Base-by-base conservation (phyloP, 2,113 vertebrate species). In the Epinephelus lanceolatus region DNA sequence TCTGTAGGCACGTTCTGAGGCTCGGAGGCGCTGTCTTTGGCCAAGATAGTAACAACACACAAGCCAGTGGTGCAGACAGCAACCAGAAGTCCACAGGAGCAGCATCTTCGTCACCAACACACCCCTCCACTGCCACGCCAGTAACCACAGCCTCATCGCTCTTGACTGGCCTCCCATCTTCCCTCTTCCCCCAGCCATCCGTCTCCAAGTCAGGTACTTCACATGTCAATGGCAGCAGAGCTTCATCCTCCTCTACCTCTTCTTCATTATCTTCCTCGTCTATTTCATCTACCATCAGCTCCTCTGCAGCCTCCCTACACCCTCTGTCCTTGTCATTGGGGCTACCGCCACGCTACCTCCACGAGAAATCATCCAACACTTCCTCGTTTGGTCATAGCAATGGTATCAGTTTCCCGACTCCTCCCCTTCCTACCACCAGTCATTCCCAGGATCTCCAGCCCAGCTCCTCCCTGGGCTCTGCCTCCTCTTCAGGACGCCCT, bases 1-100 rank as follows among this genome's bases (percentile, higher is more conserved):
- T 98, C 75, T 98, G 97, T 78, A 93, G 96, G 52, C 97, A 98
- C 47, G 97, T 98, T 40, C 92, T 98, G 6, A 94, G 96, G 65
- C 94, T 98, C 0, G 97, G 97, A 6, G 95, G 95, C 12, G 90
- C 95, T 9, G 79, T 96, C 37, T 94, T 90, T 92, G 95, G 90
- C 86, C 96, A 85, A 81, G 97, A 92, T 90, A 93, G 45, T 88
- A 93, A 55, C 75, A 93, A 55, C 75, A 89, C 80, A 90, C 95
- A 85, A 86, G 87, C 68, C 18, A 66, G 53, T 4, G 78, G 85
- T 71, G 30, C 67, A 15, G 94, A 94, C 12, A 78, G 62, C 76
- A 88, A 76, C 65, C 91, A 91, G 57, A 95, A 92, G 82, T 74
- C 88, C 18, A 59, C 76, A 15, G 74, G 80, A 76, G 40, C 68